phyloP scores from a whole-genome alignment of 2,888 invertebrate genomes.

The Amphimallon solstitiale region DNA sequence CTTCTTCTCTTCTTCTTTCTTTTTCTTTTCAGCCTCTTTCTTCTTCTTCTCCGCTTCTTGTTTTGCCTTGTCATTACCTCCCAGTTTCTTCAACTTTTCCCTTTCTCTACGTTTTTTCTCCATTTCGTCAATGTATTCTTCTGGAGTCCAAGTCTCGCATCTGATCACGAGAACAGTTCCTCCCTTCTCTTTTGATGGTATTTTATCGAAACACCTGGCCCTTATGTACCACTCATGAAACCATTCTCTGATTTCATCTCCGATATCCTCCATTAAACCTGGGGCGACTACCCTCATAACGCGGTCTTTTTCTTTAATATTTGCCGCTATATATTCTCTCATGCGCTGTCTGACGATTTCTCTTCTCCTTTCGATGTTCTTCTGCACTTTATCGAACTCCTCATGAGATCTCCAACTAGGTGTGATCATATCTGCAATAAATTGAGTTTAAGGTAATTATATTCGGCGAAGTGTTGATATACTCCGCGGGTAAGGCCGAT shows the following conservation, averaged over 20 bases:
- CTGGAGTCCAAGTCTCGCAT: slow-evolving; percentile 70
- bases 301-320: slow-evolving; percentile 65
- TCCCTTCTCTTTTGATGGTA: slow-evolving; percentile 77
- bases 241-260: slow-evolving; percentile 81
- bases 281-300: slow-evolving; percentile 66
- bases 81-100: slow-evolving; percentile 48
- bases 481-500: too few species aligned
- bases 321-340: slow-evolving; percentile 63
- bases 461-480: too few species aligned
- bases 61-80: slow-evolving; percentile 39
- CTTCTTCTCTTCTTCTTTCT: slow-evolving; percentile 57
- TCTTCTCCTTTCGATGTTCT: slow-evolving; percentile 64
- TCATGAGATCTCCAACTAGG: slow-evolving; percentile 65
- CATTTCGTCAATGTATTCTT: slow-evolving; percentile 66
- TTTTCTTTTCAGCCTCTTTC: slow-evolving; percentile 51
- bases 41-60: slow-evolving; percentile 49
- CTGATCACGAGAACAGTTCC: slow-evolving; percentile 70
- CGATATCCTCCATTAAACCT: slow-evolving; percentile 77
- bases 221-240: slow-evolving; percentile 73
- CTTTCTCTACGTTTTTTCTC: slow-evolving; percentile 54
- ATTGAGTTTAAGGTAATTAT: too few species aligned
- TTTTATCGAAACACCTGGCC: slow-evolving; percentile 73
- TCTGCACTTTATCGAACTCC: slow-evolving; percentile 64
- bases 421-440: slow-evolving; percentile 65
- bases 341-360: slow-evolving; percentile 64